Evolutionary conservation across 2,797 vertebrate genomes (phyloP).

Genomic region (Xyrichtys novacula): DNA sequence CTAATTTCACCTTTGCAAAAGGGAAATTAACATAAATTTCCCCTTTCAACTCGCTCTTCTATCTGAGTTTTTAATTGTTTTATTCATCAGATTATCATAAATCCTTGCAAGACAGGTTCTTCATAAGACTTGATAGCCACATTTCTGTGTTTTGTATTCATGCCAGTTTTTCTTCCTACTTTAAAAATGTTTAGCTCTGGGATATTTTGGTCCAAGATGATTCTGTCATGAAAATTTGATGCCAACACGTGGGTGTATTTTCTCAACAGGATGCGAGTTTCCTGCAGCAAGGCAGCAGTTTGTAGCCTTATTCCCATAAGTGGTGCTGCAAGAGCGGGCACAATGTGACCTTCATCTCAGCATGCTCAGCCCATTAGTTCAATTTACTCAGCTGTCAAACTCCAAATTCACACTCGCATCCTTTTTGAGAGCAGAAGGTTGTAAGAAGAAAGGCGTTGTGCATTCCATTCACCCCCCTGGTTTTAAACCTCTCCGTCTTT

Average conservation of each 20-base stretch:
- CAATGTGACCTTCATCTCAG: slow-evolving; percentile 67
- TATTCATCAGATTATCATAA: not conserved
- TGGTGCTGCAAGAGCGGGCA: slow-evolving; percentile 40
- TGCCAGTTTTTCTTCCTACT: slow-evolving; percentile 14
- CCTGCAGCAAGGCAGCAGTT: slow-evolving; percentile 29
- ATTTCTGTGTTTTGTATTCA: slow-evolving; percentile 16
- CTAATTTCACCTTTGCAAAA: no score
- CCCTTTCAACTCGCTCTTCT: not conserved
- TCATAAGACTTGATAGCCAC: not conserved
- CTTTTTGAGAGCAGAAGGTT: slow-evolving; percentile 61
- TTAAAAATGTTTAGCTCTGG: slow-evolving; percentile 32
- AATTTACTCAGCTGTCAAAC: slow-evolving; percentile 79
- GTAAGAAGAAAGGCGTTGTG: slow-evolving; percentile 54
- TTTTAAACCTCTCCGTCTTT: slow-evolving; percentile 58
- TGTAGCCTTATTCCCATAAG: slow-evolving; percentile 53
- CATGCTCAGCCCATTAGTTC: slow-evolving; percentile 75
- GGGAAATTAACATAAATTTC: no score
- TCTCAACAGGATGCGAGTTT: slow-evolving; percentile 28
- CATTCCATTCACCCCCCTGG: slow-evolving; percentile 58
- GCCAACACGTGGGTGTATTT: slow-evolving; percentile 36
- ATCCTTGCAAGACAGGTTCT: not conserved
- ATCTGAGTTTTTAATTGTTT: not conserved
- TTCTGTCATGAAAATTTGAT: slow-evolving; percentile 32
- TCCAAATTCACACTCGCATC: slow-evolving; percentile 63
- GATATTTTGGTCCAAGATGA: slow-evolving; percentile 31